phyloP scores from a whole-genome alignment of 2,797 vertebrate species.

The Podarcis lilfordi region DNA sequence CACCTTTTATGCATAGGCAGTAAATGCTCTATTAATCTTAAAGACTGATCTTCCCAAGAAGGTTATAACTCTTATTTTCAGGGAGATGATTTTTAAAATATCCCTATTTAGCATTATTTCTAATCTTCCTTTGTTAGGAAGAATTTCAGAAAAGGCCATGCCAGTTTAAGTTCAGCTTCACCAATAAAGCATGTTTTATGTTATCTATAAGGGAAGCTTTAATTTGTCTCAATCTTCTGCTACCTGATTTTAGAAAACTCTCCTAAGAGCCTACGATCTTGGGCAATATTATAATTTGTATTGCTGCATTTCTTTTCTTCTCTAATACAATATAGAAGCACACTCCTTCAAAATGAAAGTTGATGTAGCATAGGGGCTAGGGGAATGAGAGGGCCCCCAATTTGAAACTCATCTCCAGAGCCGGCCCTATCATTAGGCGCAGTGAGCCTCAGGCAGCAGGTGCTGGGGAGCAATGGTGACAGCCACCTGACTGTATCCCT shows the following conservation, averaged over 20 bases:
- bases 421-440: too few relatives aligned
- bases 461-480: too few relatives aligned
- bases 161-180: conserved; percentile 55
- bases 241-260: not conserved
- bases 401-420: not conserved
- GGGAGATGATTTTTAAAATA: conserved; percentile 58
- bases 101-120: conserved; percentile 35
- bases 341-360: accelerated
- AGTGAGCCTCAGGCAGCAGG: too few relatives aligned
- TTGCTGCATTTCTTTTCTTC: accelerated
- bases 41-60: conserved; percentile 62
- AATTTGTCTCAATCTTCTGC: conserved; percentile 30
- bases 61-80: conserved; percentile 69
- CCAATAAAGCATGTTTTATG: conserved; percentile 42
- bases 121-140: conserved; percentile 63
- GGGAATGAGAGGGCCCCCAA: not conserved
- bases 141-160: conserved; percentile 62
- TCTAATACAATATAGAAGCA: not conserved
- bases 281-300: conserved; percentile 26
- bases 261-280: not conserved
- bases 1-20: conserved; percentile 33
- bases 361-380: not conserved
- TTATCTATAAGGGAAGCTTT: conserved; percentile 42
- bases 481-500: too few relatives aligned
- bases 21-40: conserved; percentile 68